phyloP scores from a whole-genome alignment of 2,113 vertebrate genomes.

The Rattus rattus region DNA sequence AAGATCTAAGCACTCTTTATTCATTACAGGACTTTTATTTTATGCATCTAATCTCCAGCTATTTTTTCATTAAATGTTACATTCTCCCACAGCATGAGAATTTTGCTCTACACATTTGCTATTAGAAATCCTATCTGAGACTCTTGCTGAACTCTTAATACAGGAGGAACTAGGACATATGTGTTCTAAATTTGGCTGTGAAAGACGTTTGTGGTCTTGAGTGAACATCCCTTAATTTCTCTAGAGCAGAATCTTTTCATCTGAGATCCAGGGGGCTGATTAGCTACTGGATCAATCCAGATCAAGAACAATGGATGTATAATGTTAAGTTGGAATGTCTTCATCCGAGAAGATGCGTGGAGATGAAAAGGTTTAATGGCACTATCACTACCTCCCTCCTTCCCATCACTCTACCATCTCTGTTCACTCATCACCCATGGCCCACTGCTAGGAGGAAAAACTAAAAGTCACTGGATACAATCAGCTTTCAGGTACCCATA shows the following conservation, averaged over 20 bases:
- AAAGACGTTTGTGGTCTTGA: not conserved
- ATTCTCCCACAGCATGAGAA: not conserved
- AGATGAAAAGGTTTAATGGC: not conserved
- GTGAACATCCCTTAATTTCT: not conserved
- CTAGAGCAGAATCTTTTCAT: constrained; percentile 55
- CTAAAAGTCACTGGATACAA: not conserved
- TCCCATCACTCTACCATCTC: not conserved
- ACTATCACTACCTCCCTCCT: not conserved
- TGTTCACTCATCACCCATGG: not conserved
- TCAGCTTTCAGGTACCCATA: not conserved
- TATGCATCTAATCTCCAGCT: not conserved
- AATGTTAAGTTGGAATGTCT: not conserved
- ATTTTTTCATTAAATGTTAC: constrained; percentile 28
- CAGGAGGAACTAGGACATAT: not conserved
- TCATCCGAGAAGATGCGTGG: not conserved
- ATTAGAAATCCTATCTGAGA: constrained; percentile 16
- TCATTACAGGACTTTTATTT: not conserved
- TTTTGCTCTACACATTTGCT: not conserved
- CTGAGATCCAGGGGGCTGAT: constrained; percentile 54
- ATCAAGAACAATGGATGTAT: not conserved
- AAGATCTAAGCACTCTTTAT: not conserved
- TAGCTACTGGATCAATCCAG: not conserved
- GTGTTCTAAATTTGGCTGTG: not conserved
- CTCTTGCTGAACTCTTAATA: not conserved
- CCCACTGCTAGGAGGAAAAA: not conserved